These are phyloP conservation scores for Lomographa bimaculata DNA, from an alignment of 2,888 invertebrate species.

Conservation along the genomic window DNA sequence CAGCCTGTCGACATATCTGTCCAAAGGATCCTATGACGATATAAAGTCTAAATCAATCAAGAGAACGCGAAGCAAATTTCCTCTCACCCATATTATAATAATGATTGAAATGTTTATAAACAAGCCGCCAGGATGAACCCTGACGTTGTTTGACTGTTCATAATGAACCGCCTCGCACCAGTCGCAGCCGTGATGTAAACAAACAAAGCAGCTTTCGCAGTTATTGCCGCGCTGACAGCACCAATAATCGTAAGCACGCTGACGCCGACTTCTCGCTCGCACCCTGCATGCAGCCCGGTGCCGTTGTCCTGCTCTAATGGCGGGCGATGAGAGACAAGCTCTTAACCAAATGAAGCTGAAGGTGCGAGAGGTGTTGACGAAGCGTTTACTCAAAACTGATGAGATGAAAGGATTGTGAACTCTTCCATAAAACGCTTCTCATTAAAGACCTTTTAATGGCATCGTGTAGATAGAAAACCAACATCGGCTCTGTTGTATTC, in stretches of 20 bases:
- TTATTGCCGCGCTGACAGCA: constrained; percentile 25
- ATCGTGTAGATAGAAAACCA: too few relatives aligned
- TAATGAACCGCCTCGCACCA: constrained; percentile 1
- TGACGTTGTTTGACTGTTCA: constrained; percentile 1
- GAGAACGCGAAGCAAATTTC: neutral
- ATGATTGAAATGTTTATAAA: constrained; percentile 20
- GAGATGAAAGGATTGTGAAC: constrained; percentile 1
- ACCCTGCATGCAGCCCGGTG: neutral
- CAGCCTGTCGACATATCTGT: too few relatives aligned
- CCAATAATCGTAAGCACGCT: constrained; percentile 17
- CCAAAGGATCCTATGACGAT: too few relatives aligned
- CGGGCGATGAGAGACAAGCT: constrained; percentile 13
- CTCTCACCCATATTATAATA: neutral
- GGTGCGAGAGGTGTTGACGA: constrained; percentile 13
- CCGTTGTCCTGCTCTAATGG: constrained; percentile 13
- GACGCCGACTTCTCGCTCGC: constrained; percentile 8
- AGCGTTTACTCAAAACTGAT: constrained; percentile 6
- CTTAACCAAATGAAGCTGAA: constrained; percentile 10
- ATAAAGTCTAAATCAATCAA: too few relatives aligned
- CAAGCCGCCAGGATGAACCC: constrained; percentile 1
- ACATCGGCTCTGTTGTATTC: too few relatives aligned
- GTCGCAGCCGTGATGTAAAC: neutral
- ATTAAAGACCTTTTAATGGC: neutral
- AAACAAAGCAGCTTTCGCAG: constrained; percentile 8
- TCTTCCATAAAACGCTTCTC: neutral